Evolutionary conservation across 2,113 vertebrate species (phyloP).

Genomic region (Sorex fumeus): DNA sequence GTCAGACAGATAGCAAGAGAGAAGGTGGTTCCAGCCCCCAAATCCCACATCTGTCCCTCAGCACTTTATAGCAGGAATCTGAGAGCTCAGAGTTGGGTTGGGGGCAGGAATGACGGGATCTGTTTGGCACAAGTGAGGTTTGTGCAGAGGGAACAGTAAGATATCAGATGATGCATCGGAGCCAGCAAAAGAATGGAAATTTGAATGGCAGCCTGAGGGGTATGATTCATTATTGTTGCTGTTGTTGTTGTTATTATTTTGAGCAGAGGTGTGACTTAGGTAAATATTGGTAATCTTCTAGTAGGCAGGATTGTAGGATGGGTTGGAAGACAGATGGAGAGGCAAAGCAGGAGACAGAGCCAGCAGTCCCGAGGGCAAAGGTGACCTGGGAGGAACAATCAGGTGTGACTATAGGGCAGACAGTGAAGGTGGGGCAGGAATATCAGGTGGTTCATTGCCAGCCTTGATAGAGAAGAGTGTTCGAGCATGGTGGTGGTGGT

Average conservation of each 20-base stretch:
- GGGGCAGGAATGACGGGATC: background rate
- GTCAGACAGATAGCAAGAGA: background rate
- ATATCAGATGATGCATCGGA: background rate
- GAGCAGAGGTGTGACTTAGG: background rate
- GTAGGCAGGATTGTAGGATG: background rate
- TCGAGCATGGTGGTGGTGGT: background rate
- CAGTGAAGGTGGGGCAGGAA: background rate
- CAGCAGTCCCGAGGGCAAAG: background rate
- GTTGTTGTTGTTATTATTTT: background rate
- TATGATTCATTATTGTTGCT: background rate
- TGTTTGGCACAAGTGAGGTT: background rate
- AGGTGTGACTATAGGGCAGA: background rate
- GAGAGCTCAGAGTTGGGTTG: background rate
- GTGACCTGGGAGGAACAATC: background rate
- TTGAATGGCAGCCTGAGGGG: background rate
- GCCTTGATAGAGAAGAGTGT: background rate
- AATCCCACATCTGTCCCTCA: too few relatives aligned
- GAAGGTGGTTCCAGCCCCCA: background rate
- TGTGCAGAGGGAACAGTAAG: background rate
- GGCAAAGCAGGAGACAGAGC: background rate
- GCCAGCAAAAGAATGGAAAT: background rate
- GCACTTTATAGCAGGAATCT: too few relatives aligned
- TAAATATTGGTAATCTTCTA: background rate
- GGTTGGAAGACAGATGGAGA: background rate
- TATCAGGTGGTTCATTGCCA: background rate